Evolutionary conservation across 2,113 vertebrate genomes (phyloP).

Genomic region (Alethe castanea): DNA sequence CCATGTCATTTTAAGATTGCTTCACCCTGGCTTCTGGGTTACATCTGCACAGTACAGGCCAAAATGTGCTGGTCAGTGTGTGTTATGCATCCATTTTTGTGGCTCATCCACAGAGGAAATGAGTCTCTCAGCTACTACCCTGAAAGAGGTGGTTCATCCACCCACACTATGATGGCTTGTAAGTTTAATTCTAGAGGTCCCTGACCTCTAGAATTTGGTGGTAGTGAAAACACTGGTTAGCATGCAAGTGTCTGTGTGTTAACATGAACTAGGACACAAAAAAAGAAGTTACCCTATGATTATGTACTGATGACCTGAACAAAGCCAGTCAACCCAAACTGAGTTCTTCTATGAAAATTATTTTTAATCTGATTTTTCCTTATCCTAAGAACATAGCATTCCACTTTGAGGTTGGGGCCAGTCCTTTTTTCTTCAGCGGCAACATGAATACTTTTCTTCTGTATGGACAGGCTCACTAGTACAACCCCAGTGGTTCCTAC

Average conservation of each 20-base stretch:
- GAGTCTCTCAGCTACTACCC: slow-evolving; percentile 1
- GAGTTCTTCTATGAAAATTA: background rate
- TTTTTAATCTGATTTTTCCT: background rate
- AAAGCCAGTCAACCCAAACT: background rate
- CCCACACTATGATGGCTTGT: slow-evolving; percentile 12
- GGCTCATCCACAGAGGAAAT: slow-evolving; percentile 55
- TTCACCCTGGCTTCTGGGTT: background rate
- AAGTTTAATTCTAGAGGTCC: slow-evolving; percentile 35
- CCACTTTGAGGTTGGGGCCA: background rate
- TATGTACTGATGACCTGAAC: background rate
- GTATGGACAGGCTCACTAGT: background rate
- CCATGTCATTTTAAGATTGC: background rate
- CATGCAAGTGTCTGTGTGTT: background rate
- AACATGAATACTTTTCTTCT: background rate
- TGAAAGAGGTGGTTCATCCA: slow-evolving; percentile 4
- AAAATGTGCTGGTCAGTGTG: background rate
- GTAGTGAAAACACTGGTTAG: slow-evolving; percentile 29
- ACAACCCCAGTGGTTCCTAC: background rate
- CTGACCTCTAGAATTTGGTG: slow-evolving; percentile 37
- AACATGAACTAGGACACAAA: background rate
- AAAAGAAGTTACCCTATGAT: background rate
- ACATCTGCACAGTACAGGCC: background rate
- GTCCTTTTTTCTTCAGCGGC: background rate
- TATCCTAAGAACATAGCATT: background rate
- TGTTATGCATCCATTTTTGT: slow-evolving; percentile 5